Conservation (phyloP, 1,140 invertebrate genomes). For the Drosophila ficusphila region DNA sequence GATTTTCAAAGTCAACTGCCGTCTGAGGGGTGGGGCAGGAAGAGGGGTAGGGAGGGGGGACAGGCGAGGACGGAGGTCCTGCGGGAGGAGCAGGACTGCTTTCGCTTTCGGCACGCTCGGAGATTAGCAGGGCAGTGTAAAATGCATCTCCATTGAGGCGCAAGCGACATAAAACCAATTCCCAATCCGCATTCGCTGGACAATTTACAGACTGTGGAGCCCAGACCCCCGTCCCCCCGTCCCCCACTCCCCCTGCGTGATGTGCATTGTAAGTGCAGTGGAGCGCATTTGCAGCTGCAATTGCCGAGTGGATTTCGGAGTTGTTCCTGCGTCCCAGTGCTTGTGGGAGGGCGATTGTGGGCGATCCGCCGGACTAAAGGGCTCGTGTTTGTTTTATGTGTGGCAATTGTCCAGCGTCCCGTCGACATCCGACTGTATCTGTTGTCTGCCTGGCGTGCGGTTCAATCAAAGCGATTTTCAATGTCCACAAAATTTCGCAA, state of each 20-base stretch:
- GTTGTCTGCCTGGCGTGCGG: slow-evolving; percentile 70
- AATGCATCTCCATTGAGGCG: slow-evolving; percentile 76
- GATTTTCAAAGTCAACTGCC: slow-evolving; percentile 82
- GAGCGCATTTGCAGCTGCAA: slow-evolving; percentile 77
- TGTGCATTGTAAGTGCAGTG: slow-evolving; percentile 75
- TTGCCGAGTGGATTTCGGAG: slow-evolving; percentile 74
- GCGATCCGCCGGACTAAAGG: slow-evolving; percentile 1
- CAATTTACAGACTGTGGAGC: slow-evolving; percentile 49
- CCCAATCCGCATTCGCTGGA: slow-evolving; percentile 55
- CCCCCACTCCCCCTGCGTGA: slow-evolving; percentile 14
- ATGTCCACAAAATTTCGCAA: slow-evolving; percentile 82
- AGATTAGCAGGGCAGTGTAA: slow-evolving; percentile 79
- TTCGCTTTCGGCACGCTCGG: slow-evolving; percentile 64
- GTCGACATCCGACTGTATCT: slow-evolving; percentile 42
- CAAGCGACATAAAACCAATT: slow-evolving; percentile 82
- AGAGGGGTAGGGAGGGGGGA: neutral
- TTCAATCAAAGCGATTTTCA: slow-evolving; percentile 83
- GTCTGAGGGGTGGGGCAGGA: neutral
- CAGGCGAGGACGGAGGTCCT: neutral
- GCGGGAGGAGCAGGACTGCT: slow-evolving; percentile 5
- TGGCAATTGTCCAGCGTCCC: slow-evolving; percentile 70
- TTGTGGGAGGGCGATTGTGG: slow-evolving; percentile 13
- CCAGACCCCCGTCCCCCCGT: slow-evolving; percentile 2
- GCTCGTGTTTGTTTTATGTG: slow-evolving; percentile 76
- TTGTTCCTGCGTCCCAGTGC: slow-evolving; percentile 32